Conservation (phyloP, 2,797 vertebrate genomes). For the Hyperoplus lanceolatus region DNA sequence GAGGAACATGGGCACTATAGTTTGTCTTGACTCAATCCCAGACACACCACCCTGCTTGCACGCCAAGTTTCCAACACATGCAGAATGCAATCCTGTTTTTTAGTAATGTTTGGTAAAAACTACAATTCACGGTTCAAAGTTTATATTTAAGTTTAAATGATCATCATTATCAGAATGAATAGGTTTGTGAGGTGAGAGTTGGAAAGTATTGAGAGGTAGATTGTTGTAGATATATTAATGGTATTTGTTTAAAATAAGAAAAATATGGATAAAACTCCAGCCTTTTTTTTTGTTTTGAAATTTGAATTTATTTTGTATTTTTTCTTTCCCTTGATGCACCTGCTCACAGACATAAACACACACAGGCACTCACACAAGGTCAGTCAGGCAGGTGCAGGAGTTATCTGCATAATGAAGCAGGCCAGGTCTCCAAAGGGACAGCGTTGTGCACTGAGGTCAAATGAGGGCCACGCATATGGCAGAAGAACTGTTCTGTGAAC, state of each 20-base stretch:
- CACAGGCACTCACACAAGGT: slow-evolving; percentile 70
- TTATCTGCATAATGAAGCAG: slow-evolving; percentile 97
- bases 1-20: background rate
- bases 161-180: background rate
- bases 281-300: slow-evolving; percentile 23
- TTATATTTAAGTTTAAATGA: too few relatives aligned
- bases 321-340: slow-evolving; percentile 56
- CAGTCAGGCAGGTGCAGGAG: slow-evolving; percentile 92
- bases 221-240: background rate
- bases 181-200: background rate
- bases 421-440: slow-evolving; percentile 93
- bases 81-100: background rate
- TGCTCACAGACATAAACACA: slow-evolving; percentile 70
- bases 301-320: slow-evolving; percentile 33
- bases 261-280: background rate
- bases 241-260: slow-evolving; percentile 8
- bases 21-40: background rate
- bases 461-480: slow-evolving; percentile 94
- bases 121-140: background rate
- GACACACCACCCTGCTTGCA: background rate
- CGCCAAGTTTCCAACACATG: slow-evolving; percentile 4
- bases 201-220: background rate
- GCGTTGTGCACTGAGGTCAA: slow-evolving; percentile 92
- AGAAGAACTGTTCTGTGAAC: slow-evolving; percentile 91
- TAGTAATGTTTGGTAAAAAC: background rate